A percentile compares a stretch with the other conserved stretches of the same genome.
These are phyloP conservation scores for Sebastes aleutianus DNA, from an alignment of 2,797 vertebrate genomes.

Conservation along the genomic window DNA sequence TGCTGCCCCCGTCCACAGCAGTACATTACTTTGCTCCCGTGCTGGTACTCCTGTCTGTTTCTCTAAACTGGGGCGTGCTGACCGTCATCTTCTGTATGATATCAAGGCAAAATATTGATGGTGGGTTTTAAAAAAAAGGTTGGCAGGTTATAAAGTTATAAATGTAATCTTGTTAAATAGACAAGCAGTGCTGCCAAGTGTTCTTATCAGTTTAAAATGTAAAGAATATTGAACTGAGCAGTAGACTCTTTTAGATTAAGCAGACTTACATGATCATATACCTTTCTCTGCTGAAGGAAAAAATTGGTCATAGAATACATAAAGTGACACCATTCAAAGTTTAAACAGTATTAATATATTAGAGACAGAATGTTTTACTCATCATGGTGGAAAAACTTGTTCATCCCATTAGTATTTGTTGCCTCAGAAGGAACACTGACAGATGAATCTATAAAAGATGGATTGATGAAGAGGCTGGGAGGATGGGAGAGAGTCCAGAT, in stretches of 20 bases:
- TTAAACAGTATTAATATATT: not conserved
- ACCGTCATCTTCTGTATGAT: not conserved
- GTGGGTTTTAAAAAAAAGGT: not conserved
- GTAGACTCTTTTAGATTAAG: not conserved
- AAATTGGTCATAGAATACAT: too few species aligned
- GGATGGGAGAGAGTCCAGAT: conserved; percentile 35
- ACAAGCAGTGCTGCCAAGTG: not conserved
- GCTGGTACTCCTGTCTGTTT: not conserved
- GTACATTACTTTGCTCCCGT: too few species aligned
- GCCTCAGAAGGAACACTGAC: conserved; percentile 51
- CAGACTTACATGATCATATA: not conserved
- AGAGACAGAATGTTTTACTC: not conserved
- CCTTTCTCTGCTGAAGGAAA: too few species aligned
- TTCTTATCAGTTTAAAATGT: not conserved
- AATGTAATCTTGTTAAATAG: not conserved
- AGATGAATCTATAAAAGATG: conserved; percentile 9
- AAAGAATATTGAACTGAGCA: not conserved
- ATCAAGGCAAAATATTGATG: not conserved
- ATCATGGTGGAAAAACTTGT: not conserved
- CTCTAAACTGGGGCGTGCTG: not conserved
- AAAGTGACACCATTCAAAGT: not conserved
- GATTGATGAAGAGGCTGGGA: conserved; percentile 17
- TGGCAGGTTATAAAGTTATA: too few species aligned
- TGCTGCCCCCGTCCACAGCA: too few species aligned
- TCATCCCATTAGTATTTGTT: not conserved